A percentile compares a stretch with the other conserved stretches of the same genome.
These are phyloP conservation scores for Coilia nasus DNA, from an alignment of 2,797 vertebrate species.

Conservation along the genomic window DNA sequence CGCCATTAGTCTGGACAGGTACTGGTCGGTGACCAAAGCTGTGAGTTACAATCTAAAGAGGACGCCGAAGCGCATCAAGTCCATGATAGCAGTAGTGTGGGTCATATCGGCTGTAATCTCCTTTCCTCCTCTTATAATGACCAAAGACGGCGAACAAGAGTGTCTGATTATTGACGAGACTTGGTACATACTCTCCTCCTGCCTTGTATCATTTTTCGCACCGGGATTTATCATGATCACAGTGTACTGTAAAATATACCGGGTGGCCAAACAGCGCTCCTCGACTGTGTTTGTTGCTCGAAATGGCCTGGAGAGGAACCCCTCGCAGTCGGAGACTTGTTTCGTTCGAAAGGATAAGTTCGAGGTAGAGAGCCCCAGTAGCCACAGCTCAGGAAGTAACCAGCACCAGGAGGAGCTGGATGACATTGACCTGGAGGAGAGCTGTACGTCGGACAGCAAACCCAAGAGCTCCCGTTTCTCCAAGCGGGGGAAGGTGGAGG, in stretches of 20 bases:
- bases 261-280: slow-evolving; percentile 76
- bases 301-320: slow-evolving; percentile 65
- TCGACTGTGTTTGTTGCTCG: slow-evolving; percentile 74
- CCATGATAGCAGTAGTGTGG: slow-evolving; percentile 83
- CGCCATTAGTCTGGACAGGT: slow-evolving; percentile 88
- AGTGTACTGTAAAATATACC: slow-evolving; percentile 87
- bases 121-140: slow-evolving; percentile 80
- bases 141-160: slow-evolving; percentile 58
- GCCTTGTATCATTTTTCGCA: slow-evolving; percentile 83
- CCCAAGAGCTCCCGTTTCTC: slow-evolving; percentile 59
- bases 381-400: slow-evolving; percentile 56
- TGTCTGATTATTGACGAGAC: slow-evolving; percentile 85
- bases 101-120: slow-evolving; percentile 80
- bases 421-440: slow-evolving; percentile 76
- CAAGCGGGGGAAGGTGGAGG: slow-evolving; percentile 45
- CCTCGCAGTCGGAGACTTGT: slow-evolving; percentile 72
- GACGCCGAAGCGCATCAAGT: slow-evolving; percentile 79
- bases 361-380: slow-evolving; percentile 59
- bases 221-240: slow-evolving; percentile 85
- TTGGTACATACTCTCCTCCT: slow-evolving; percentile 88
- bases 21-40: slow-evolving; percentile 86
- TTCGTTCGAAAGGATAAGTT: slow-evolving; percentile 54
- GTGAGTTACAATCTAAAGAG: slow-evolving; percentile 84
- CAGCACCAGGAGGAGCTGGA: slow-evolving; percentile 71
- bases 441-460: slow-evolving; percentile 52